Evolutionary conservation across 2,113 vertebrate genomes (phyloP).

Genomic region (Anolis sagrei): DNA sequence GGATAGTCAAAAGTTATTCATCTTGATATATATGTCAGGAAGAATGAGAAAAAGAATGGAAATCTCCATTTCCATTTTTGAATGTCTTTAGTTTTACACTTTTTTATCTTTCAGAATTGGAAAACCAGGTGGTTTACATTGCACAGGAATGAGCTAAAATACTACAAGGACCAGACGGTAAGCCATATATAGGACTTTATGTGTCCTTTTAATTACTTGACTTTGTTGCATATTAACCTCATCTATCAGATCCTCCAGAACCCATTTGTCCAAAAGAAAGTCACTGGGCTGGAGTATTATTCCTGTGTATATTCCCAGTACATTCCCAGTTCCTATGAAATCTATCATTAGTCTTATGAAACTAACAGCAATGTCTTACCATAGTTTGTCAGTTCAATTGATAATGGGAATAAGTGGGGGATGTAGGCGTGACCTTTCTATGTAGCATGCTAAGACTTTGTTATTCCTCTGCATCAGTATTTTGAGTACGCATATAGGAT

Average conservation of each 20-base stretch:
- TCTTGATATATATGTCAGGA: too few relatives aligned
- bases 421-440: not conserved
- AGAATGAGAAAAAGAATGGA: not conserved
- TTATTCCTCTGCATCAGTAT: not conserved
- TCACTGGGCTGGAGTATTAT: slow-evolving; percentile 2
- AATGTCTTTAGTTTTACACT: not conserved
- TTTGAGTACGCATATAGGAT: not conserved
- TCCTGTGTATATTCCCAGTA: not conserved
- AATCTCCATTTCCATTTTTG: not conserved
- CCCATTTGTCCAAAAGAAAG: rapidly evolving
- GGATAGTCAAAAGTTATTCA: too few relatives aligned
- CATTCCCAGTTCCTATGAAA: not conserved
- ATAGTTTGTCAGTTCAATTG: not conserved
- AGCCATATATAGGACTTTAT: slow-evolving; percentile 62
- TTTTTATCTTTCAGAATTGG: slow-evolving; percentile 85
- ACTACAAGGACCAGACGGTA: slow-evolving; percentile 96
- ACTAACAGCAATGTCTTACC: not conserved
- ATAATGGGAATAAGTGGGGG: too few relatives aligned
- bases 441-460: too few relatives aligned
- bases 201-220: not conserved
- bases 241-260: slow-evolving; percentile 4
- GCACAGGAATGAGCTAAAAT: slow-evolving; percentile 92
- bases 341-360: not conserved
- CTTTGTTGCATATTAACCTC: not conserved
- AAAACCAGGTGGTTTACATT: slow-evolving; percentile 98